Percentiles rank a stretch among this genome's conserved stretches.
These are phyloP conservation scores for Elymnias hypermnestra DNA, from an alignment of 1,140 invertebrate species.

Conservation along the genomic window DNA sequence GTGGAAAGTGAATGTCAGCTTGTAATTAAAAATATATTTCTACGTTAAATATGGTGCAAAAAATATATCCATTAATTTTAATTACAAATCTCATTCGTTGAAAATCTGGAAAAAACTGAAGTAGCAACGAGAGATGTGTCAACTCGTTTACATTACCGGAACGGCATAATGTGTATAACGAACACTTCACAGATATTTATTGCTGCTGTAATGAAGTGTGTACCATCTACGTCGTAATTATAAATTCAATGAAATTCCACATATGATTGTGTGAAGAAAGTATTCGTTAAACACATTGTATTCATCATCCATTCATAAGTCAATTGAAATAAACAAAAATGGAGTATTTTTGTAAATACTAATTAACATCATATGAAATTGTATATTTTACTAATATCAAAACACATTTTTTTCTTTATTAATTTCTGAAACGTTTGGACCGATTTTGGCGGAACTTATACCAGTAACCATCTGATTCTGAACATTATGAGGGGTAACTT, in stretches of 20 bases:
- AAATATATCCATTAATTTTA: conserved; percentile 22
- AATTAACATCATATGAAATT: too few species aligned
- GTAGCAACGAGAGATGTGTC: conserved; percentile 18
- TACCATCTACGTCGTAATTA: neutral
- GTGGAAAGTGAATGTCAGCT: conserved; percentile 1
- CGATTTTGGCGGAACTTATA: too few species aligned
- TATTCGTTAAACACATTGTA: too few species aligned
- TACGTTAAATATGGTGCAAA: conserved; percentile 3
- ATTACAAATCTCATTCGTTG: conserved; percentile 21
- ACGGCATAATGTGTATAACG: conserved; percentile 17
- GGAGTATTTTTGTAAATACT: too few species aligned
- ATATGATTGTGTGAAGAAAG: neutral
- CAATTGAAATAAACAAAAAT: too few species aligned
- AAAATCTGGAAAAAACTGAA: conserved; percentile 18
- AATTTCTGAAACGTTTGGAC: too few species aligned
- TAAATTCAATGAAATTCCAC: neutral
- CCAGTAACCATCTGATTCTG: too few species aligned
- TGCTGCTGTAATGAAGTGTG: conserved; percentile 12
- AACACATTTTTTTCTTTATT: too few species aligned
- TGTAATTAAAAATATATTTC: conserved; percentile 4
- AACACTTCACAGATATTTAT: conserved; percentile 24
- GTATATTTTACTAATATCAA: too few species aligned
- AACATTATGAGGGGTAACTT: too few species aligned
- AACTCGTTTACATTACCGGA: conserved; percentile 23
- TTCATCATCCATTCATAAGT: too few species aligned